Percentiles rank a stretch among this genome's conserved stretches.
These are phyloP conservation scores for Flexamia atlantica DNA, from an alignment of 2,888 invertebrate species.

Conservation along the genomic window DNA sequence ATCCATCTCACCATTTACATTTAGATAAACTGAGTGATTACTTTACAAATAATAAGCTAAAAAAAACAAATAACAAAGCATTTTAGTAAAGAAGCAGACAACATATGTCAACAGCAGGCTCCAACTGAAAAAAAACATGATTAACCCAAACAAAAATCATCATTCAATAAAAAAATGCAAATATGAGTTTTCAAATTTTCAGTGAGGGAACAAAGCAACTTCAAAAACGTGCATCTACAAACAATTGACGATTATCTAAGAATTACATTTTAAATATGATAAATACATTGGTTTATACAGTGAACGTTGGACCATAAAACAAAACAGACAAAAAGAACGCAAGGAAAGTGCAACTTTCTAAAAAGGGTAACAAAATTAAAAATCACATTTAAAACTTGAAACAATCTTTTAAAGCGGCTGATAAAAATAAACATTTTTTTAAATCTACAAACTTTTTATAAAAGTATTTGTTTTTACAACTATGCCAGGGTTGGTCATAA, in stretches of 20 bases:
- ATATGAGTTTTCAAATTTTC: conserved; percentile 16
- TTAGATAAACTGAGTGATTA: conserved; percentile 27
- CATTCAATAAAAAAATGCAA: background rate
- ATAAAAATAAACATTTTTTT: too few species aligned
- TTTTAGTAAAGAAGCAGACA: background rate
- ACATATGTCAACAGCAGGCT: conserved; percentile 20
- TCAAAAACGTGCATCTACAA: conserved; percentile 9
- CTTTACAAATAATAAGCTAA: background rate
- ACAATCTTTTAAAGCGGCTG: too few species aligned
- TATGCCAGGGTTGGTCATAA: too few species aligned
- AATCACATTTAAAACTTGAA: too few species aligned
- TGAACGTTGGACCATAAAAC: too few species aligned
- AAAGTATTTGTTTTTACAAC: too few species aligned
- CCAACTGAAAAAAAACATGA: conserved; percentile 29
- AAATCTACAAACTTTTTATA: too few species aligned
- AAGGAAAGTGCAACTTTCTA: too few species aligned
- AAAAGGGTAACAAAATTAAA: too few species aligned
- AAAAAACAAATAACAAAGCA: conserved; percentile 7
- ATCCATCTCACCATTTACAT: background rate
- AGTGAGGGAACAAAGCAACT: conserved; percentile 6
- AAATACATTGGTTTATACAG: too few species aligned
- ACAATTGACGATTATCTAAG: background rate
- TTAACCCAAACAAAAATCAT: background rate
- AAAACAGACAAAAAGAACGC: too few species aligned
- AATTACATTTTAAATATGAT: too few species aligned